Percentiles rank a stretch among this genome's conserved stretches.
Conservation (phyloP, 1,140 invertebrate genomes). For the Schlechtendalia chinensis region DNA sequence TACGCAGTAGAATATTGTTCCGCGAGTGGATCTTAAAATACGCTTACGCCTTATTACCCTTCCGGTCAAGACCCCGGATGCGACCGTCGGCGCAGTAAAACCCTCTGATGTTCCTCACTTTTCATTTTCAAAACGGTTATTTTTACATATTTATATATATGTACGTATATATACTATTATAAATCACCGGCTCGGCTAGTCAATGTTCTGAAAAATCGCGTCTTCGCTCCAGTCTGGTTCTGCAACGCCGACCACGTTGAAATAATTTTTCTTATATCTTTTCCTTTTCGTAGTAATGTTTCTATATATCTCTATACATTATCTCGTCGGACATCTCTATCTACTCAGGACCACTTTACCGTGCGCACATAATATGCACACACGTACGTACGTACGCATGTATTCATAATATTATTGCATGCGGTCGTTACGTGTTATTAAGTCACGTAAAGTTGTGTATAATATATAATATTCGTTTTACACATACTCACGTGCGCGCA, state of each 20-base stretch:
- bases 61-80: conserved; percentile 39
- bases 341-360: neutral
- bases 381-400: no score
- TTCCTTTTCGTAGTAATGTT: neutral
- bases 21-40: conserved; percentile 30
- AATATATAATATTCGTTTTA: no score
- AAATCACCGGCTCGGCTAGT: neutral
- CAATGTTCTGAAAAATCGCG: conserved; percentile 7
- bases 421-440: conserved; percentile 12
- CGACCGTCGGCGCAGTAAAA: neutral
- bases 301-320: conserved; percentile 4
- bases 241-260: neutral
- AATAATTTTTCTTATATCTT: conserved; percentile 7
- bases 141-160: conserved; percentile 18
- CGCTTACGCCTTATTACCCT: conserved; percentile 39
- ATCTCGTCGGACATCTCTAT: conserved; percentile 38
- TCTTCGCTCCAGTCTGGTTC: neutral
- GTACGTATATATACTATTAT: neutral
- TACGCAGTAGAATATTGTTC: neutral
- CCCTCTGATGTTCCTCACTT: conserved; percentile 13
- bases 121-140: conserved; percentile 8
- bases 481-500: neutral
- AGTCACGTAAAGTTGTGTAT: conserved; percentile 3
- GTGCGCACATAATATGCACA: neutral
- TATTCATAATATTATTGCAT: conserved; percentile 29